These are phyloP conservation scores for Lasioglossum villosulum DNA, from an alignment of 2,888 invertebrate genomes.

Conservation along the genomic window DNA sequence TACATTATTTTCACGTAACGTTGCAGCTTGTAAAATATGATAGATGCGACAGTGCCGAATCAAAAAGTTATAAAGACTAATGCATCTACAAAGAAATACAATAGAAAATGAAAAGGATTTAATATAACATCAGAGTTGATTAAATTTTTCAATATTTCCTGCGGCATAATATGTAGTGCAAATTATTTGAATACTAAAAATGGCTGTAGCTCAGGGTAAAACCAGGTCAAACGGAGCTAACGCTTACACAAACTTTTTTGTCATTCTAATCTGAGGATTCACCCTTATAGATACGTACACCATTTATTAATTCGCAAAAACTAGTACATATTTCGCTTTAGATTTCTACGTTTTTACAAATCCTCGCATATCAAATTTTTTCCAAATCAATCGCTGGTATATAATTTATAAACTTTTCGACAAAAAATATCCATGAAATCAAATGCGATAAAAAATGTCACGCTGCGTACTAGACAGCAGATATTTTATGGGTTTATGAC, in stretches of 20 bases:
- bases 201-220: slow-evolving; percentile 9
- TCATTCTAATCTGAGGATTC: slow-evolving; percentile 5
- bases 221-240: neutral
- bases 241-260: neutral
- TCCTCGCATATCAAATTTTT: too few species aligned
- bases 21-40: neutral
- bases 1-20: neutral
- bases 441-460: too few species aligned
- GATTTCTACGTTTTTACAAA: neutral
- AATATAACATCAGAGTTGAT: neutral
- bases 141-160: neutral
- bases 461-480: too few species aligned
- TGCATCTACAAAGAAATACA: neutral
- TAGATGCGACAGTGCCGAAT: neutral
- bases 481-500: too few species aligned
- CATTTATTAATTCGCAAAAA: neutral
- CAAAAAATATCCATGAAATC: too few species aligned
- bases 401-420: too few species aligned
- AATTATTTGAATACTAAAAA: slow-evolving; percentile 3
- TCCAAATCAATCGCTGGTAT: too few species aligned
- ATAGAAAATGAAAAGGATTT: neutral
- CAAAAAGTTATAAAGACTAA: neutral
- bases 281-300: neutral
- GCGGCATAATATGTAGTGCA: neutral
- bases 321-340: neutral